Base-by-base conservation (phyloP, 1,140 invertebrate species). In the Dendroctonus ponderosae region DNA sequence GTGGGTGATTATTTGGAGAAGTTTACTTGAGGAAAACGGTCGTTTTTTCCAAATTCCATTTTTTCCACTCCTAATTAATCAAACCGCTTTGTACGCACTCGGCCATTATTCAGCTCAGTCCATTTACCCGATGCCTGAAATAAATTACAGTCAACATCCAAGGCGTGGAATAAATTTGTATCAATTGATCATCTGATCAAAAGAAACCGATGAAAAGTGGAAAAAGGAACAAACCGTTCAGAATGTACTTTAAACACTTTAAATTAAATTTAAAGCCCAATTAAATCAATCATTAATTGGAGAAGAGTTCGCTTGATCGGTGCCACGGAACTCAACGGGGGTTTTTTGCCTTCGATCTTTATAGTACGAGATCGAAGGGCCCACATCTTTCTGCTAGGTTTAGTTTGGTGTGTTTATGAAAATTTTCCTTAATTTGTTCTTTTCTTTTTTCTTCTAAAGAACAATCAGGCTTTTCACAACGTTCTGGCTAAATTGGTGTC, bases 241-340 rank as follows among this genome's bases (percentile, higher is more conserved):
- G 40, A 57, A 57, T 65, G 53, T 57, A 65, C 62, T 57, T 65
- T 65, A 65, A 65, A 65, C 62, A 64, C 62, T 64, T 54, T 49
- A 49, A 56, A 54, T 64, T 64, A 46, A 64, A 64, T 40, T 65
- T 49, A 50, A 57, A 65, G 15, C 41, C 46, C 62, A 65, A 65
- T 65, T 65, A 65, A 65, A 65, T 65, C 62, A 65, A 65, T 65
- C 52, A 58, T 65, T 65, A 65, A 65, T 65, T 65, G 52, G 52
- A 48, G 43, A 59, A 26, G 52, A 54, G 26, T 26, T 26, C 26
- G 26, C 26, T 26, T 26, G 26, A 26, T 26, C 26, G 26, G 26
- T 26, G 26, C 26, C 26, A 26, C 26, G 26, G 26, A 26, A 26
- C 26, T 26, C 26, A 26, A 26, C 26, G 26, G 26, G 26, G 26